Percentiles rank a stretch among this genome's conserved stretches.
These are phyloP conservation scores for Brachymystax lenok DNA, from an alignment of 2,797 vertebrate species.

Conservation along the genomic window DNA sequence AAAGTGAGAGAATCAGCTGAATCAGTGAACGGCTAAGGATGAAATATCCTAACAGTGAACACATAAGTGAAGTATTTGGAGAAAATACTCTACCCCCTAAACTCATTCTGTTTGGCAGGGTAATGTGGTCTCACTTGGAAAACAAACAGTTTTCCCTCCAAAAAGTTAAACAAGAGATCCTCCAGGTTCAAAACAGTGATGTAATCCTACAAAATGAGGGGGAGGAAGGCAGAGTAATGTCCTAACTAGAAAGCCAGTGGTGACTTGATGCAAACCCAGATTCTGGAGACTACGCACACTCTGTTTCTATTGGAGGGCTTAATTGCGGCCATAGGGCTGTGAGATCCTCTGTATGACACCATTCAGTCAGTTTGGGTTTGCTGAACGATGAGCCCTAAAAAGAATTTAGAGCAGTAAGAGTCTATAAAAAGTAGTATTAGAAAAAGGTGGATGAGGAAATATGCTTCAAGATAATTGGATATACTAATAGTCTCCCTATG, in stretches of 20 bases:
- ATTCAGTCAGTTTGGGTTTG: constrained; percentile 71
- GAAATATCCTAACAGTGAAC: constrained; percentile 45
- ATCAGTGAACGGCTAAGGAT: constrained; percentile 54
- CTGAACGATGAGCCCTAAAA: constrained; percentile 50
- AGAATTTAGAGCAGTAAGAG: constrained; percentile 59
- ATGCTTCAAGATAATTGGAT: constrained; percentile 28
- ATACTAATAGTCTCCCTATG: not conserved
- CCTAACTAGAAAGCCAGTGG: constrained; percentile 14
- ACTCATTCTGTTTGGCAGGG: constrained; percentile 56
- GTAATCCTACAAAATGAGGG: constrained; percentile 55
- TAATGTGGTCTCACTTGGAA: constrained; percentile 52
- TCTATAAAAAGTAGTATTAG: constrained; percentile 60
- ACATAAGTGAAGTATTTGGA: constrained; percentile 53
- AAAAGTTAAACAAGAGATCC: constrained; percentile 51
- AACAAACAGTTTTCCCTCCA: constrained; percentile 59
- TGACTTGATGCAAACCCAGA: constrained; percentile 38
- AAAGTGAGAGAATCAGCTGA: constrained; percentile 42
- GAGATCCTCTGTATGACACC: constrained; percentile 58
- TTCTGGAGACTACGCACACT: constrained; percentile 42
- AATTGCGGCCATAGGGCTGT: constrained; percentile 50
- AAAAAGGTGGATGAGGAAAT: constrained; percentile 42
- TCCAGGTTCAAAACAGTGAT: constrained; percentile 56
- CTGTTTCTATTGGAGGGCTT: constrained; percentile 40
- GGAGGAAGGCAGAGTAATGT: constrained; percentile 33
- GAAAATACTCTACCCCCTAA: constrained; percentile 28